phyloP scores from a whole-genome alignment of 2,113 vertebrate species.

The Paraplagusia blochii region DNA sequence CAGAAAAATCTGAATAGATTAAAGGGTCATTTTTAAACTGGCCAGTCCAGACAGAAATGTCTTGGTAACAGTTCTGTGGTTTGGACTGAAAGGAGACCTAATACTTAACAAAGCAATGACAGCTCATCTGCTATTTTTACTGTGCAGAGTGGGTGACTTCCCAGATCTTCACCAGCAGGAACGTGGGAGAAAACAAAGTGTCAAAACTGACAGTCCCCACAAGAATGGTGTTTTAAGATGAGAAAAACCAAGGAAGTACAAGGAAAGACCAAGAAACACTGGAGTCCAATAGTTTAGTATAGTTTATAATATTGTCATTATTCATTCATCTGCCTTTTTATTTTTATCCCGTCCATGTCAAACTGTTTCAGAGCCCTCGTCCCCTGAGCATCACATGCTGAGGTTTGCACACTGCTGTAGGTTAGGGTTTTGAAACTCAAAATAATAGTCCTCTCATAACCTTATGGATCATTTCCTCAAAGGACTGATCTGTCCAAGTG shows the following conservation, averaged over 20 bases:
- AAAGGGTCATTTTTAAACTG: too few species aligned
- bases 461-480: too few species aligned
- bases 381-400: constrained; percentile 5
- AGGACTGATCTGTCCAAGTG: too few species aligned
- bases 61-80: neutral
- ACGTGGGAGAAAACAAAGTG: constrained; percentile 1
- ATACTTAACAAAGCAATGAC: too few species aligned
- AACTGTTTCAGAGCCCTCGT: neutral
- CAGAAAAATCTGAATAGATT: too few species aligned
- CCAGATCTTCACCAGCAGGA: constrained; percentile 12
- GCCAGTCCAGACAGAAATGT: neutral
- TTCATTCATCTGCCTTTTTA: too few species aligned
- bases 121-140: constrained; percentile 12
- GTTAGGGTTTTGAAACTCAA: constrained; percentile 5
- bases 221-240: neutral
- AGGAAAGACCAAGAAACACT: too few species aligned
- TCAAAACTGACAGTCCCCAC: constrained; percentile 4
- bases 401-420: neutral
- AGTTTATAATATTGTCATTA: too few species aligned
- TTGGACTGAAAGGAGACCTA: neutral
- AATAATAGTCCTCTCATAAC: too few species aligned
- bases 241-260: neutral
- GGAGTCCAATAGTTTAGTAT: neutral
- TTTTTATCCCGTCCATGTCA: too few species aligned
- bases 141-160: constrained; percentile 5